Conservation (phyloP, 2,888 invertebrate species). For the Trypoxylon attenuatum region DNA sequence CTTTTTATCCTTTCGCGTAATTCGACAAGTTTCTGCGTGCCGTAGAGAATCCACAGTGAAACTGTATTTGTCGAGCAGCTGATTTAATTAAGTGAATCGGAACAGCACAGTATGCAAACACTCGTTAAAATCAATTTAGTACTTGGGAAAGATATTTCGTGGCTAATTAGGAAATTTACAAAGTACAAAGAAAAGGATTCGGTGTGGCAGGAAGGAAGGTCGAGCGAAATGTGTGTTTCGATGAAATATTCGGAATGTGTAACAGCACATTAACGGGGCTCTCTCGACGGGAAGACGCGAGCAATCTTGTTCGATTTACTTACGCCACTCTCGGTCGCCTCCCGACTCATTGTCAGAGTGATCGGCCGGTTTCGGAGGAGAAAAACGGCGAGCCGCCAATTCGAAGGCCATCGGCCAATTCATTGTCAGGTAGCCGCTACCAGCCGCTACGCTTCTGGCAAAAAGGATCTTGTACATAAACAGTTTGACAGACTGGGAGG, state of each 20-base stretch:
- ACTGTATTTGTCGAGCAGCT: no score
- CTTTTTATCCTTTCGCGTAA: no score
- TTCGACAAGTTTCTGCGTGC: no score
- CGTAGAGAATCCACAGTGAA: no score
- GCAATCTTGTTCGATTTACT: background rate
- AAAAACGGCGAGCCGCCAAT: conserved; percentile 70
- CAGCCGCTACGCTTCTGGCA: conserved; percentile 25
- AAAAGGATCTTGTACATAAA: conserved; percentile 36
- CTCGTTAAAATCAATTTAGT: background rate
- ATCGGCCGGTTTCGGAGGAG: conserved; percentile 46
- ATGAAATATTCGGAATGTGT: background rate
- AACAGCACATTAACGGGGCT: background rate
- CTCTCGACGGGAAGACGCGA: background rate
- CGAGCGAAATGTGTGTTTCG: background rate
- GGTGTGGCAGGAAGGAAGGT: background rate
- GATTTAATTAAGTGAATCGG: background rate
- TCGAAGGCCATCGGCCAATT: conserved; percentile 69
- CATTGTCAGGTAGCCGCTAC: conserved; percentile 66
- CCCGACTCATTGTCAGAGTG: conserved; percentile 27
- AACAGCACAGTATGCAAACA: background rate
- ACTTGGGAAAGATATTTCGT: background rate
- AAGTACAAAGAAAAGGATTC: background rate
- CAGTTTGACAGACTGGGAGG: conserved; percentile 34
- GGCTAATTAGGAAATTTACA: background rate
- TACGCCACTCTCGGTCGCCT: conserved; percentile 23